phyloP scores from a whole-genome alignment of 2,888 invertebrate genomes.

The Plebejus argus region DNA sequence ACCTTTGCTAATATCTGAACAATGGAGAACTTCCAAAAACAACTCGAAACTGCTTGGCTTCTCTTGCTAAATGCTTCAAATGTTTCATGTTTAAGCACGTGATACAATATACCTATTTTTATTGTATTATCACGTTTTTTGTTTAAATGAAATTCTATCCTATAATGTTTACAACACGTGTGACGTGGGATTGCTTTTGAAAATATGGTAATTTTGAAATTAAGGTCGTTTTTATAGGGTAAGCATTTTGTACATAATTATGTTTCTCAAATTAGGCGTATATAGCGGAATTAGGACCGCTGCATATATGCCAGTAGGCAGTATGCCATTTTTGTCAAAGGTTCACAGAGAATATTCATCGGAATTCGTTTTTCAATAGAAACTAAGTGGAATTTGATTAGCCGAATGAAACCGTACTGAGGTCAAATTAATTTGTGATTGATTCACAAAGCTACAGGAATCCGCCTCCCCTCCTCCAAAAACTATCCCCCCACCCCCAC shows the following conservation, averaged over 20 bases:
- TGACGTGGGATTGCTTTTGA: not conserved
- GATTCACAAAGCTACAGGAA: constrained; percentile 74
- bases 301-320: not conserved
- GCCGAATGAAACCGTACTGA: constrained; percentile 52
- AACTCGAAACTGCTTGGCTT: constrained; percentile 51
- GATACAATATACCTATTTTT: not conserved
- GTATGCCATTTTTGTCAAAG: not conserved
- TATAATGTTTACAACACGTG: no score
- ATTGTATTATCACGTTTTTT: not conserved
- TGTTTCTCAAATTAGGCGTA: not conserved
- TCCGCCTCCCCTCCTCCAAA: constrained; percentile 38
- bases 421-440: constrained; percentile 73
- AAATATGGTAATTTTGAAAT: not conserved
- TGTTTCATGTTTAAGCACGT: constrained; percentile 32
- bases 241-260: not conserved
- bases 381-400: not conserved
- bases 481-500: constrained; percentile 45
- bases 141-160: no score
- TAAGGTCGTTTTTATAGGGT: not conserved
- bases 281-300: not conserved
- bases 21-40: constrained; percentile 57
- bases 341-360: not conserved
- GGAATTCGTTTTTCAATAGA: constrained; percentile 3
- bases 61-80: constrained; percentile 45
- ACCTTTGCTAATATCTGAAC: constrained; percentile 56